Conservation (phyloP, 2,888 invertebrate species). For the Molorchus minor region DNA sequence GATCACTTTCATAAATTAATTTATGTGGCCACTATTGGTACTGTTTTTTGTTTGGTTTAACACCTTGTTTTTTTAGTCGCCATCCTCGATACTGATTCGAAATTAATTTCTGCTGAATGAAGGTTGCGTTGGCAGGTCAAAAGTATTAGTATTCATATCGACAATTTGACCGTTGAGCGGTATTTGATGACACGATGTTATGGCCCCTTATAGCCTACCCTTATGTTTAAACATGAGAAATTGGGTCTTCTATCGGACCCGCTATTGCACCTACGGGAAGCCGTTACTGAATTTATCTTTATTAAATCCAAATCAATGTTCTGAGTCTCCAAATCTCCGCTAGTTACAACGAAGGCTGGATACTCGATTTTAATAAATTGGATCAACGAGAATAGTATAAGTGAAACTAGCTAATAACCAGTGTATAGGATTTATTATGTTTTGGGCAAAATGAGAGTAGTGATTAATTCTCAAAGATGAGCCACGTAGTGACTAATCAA, state of each 20-base stretch:
- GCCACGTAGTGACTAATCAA: too few species aligned
- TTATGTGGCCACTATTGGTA: too few species aligned
- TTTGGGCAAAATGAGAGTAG: too few species aligned
- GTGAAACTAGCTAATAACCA: not conserved
- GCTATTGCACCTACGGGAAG: not conserved
- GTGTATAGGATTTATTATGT: too few species aligned
- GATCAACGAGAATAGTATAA: not conserved
- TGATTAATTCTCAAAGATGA: too few species aligned
- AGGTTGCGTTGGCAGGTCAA: not conserved
- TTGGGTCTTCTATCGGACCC: not conserved
- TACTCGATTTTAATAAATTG: not conserved
- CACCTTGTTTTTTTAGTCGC: not conserved
- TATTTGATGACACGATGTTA: not conserved
- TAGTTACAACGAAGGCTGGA: not conserved
- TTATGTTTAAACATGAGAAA: conserved; percentile 3
- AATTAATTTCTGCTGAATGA: not conserved
- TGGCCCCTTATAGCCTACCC: not conserved
- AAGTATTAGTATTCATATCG: not conserved
- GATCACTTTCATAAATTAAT: too few species aligned
- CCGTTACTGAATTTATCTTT: not conserved
- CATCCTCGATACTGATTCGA: not conserved
- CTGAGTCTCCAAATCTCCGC: not conserved
- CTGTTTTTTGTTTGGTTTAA: too few species aligned
- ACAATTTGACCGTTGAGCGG: not conserved
- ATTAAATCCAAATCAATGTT: conserved; percentile 2